Percentiles rank a stretch among this genome's conserved stretches.
phyloP scores from a whole-genome alignment of 23 tunicate genomes.

The Styela clava region DNA sequence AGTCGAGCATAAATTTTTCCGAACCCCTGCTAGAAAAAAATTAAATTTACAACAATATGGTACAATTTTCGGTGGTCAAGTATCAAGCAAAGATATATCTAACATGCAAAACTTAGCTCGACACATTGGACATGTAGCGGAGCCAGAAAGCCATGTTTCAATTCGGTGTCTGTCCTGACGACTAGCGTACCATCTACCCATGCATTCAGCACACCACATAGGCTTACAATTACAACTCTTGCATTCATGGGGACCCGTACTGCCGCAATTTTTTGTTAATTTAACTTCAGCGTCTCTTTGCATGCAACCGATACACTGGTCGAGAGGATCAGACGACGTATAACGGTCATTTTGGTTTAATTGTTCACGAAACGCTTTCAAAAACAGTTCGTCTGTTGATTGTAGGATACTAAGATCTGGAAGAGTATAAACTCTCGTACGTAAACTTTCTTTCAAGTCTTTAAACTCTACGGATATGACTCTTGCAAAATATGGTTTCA shows the following conservation, averaged over 20 bases:
- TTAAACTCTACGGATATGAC: constrained; percentile 68
- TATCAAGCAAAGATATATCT: constrained; percentile 53
- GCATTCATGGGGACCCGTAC: constrained; percentile 49
- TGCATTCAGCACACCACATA: constrained; percentile 88
- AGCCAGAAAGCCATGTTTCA: constrained; percentile 71
- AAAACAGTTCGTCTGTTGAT: constrained; percentile 61
- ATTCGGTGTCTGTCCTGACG: constrained; percentile 68
- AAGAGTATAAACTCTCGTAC: constrained; percentile 27
- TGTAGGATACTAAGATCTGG: constrained; percentile 57
- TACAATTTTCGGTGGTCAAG: too few relatives aligned
- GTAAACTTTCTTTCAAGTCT: constrained; percentile 62
- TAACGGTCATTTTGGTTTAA: constrained; percentile 44
- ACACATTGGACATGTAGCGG: constrained; percentile 93
- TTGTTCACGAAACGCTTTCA: constrained; percentile 73
- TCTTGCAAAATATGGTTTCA: constrained; percentile 42
- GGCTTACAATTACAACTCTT: constrained; percentile 61
- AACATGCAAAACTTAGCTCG: constrained; percentile 70
- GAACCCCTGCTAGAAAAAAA: too few relatives aligned
- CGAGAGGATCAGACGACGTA: constrained; percentile 3
- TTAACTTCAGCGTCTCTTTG: constrained; percentile 54
- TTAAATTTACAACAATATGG: too few relatives aligned
- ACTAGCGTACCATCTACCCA: constrained; percentile 92
- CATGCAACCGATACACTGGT: constrained; percentile 87
- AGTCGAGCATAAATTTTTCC: too few relatives aligned
- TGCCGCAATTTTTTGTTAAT: constrained; percentile 62